Evolutionary conservation across 2,888 invertebrate species (phyloP).

Genomic region (Meteorus cinctellus): DNA sequence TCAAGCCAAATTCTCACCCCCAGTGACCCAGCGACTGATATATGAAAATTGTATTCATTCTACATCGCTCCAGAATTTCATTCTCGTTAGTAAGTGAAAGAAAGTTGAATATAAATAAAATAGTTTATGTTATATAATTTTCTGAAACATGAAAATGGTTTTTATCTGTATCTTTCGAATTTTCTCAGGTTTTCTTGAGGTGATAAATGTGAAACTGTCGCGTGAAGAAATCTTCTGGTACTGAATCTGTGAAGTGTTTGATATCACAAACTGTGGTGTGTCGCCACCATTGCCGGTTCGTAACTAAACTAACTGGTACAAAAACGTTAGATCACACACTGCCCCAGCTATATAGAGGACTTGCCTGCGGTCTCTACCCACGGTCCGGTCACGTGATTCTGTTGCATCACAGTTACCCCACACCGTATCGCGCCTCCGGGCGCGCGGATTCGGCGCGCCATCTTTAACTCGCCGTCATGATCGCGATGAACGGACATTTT

Average conservation of each 20-base stretch:
- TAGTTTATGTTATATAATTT: too few relatives aligned
- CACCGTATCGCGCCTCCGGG: constrained; percentile 54
- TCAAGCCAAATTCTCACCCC: constrained; percentile 82
- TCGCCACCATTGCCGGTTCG: constrained; percentile 53
- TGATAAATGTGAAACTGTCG: too few relatives aligned
- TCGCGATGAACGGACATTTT: constrained; percentile 18
- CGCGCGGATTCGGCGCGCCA: constrained; percentile 50
- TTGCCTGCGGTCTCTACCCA: constrained; percentile 60
- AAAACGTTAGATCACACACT: constrained; percentile 71
- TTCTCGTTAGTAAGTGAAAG: too few relatives aligned
- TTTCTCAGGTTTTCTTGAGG: too few relatives aligned
- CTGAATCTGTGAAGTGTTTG: too few relatives aligned
- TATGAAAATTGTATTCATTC: background rate
- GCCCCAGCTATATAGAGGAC: constrained; percentile 59
- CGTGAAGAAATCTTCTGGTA: too few relatives aligned
- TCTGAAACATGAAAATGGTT: too few relatives aligned
- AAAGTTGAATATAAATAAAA: too few relatives aligned
- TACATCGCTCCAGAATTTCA: too few relatives aligned
- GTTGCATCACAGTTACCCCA: constrained; percentile 72
- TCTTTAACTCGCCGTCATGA: constrained; percentile 50
- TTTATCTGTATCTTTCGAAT: too few relatives aligned
- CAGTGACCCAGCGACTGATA: constrained; percentile 72
- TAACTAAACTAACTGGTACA: constrained; percentile 64
- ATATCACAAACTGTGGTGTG: background rate
- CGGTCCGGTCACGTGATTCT: constrained; percentile 71